Base-by-base conservation (phyloP, 2,888 invertebrate genomes). In the Hypena proboscidalis region DNA sequence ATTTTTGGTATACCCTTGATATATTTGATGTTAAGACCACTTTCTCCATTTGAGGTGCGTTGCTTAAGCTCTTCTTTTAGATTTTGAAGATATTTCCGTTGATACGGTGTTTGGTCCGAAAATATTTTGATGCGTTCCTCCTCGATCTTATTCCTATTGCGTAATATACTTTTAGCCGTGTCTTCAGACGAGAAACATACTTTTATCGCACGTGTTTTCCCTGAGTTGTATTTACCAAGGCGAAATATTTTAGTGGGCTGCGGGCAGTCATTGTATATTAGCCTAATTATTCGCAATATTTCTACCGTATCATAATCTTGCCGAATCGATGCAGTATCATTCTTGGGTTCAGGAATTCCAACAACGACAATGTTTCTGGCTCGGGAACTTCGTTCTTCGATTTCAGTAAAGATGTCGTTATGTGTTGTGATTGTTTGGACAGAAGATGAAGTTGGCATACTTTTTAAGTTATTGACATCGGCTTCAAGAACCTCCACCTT, bases 1-100 rank as follows among this genome's bases (percentile, higher is more conserved):
- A 46, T 46, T 22, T 46, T 40, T 3, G 40, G 40, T 10, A 35
- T 19, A 2, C 34, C 35, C 7, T 40, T 45, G 4, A 35, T 35
- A 13, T 45, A 45, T 13, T 40, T 45, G 6, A 44, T 45, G 4
- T 2, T 29, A 4, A 40, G 45, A 4, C 15, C 17, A 22, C 0
- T 26, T 35, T 39, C 39, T 3, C 34, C 31, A 1, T 9, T 21
- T 15, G 25, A 4, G 9, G 27, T 34, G 11, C 34, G 29, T 13
- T 29, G 15, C 15, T 17, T 15, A 15, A 29, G 29, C 17, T 29
- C 29, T 25, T 38, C 33, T 34, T 25, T 38, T 2, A 39, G 7
- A 15, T 20, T 35, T 25, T 45, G 34, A 7, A 30, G 8, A 27
- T 20, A 27, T 21, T 36, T 36, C 6, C 22, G 32, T 19, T 37